Evolutionary conservation across 1,140 invertebrate species (phyloP).

Genomic region (Sitophilus oryzae): DNA sequence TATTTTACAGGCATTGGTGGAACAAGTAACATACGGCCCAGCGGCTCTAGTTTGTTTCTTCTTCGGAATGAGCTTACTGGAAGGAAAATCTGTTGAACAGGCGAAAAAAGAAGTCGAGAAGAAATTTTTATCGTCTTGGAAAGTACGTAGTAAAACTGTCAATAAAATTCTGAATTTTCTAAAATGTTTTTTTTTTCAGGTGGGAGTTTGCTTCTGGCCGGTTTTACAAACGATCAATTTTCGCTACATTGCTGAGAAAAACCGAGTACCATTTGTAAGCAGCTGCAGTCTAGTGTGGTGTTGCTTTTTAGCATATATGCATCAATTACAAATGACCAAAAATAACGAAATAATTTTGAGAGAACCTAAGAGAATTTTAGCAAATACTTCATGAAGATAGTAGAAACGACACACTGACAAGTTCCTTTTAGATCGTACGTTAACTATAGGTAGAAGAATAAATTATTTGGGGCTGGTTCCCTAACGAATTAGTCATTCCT

Average conservation of each 20-base stretch:
- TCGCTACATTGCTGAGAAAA: constrained; percentile 65
- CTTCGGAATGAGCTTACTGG: constrained; percentile 72
- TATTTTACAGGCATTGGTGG: constrained; percentile 54
- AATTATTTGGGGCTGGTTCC: no score
- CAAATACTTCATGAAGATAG: no score
- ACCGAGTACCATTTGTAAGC: constrained; percentile 78
- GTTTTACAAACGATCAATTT: constrained; percentile 78
- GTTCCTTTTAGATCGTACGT: no score
- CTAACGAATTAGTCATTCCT: no score
- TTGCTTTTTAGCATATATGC: constrained; percentile 80
- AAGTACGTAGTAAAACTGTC: constrained; percentile 50
- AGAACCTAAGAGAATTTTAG: no score
- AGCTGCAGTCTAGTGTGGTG: constrained; percentile 79
- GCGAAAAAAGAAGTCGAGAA: constrained; percentile 63
- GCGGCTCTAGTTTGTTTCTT: constrained; percentile 75
- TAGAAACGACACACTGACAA: no score
- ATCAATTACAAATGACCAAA: constrained; percentile 57
- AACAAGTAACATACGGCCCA: constrained; percentile 77
- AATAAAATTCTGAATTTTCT: constrained; percentile 2
- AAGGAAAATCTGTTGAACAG: constrained; percentile 61
- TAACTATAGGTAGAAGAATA: no score
- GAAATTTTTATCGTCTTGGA: constrained; percentile 76
- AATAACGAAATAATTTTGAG: constrained; percentile 35
- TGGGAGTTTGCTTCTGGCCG: constrained; percentile 75
- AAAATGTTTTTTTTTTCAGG: constrained; percentile 48